These are phyloP conservation scores for Lomographa bimaculata DNA, from an alignment of 2,888 invertebrate genomes.

Conservation along the genomic window DNA sequence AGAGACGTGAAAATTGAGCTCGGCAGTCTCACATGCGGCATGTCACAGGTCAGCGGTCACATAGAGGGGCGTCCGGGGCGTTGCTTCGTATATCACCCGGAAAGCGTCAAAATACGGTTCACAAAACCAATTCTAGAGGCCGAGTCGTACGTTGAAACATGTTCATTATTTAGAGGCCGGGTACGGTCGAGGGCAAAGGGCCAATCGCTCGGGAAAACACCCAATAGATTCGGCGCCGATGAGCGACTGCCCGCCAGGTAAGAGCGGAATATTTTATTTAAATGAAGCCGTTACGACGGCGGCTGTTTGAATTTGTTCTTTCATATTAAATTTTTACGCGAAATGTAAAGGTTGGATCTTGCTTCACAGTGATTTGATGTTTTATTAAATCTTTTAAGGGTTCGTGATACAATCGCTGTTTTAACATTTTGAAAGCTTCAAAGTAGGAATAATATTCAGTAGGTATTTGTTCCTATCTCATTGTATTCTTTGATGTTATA, in stretches of 20 bases:
- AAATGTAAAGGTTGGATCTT: constrained; percentile 12
- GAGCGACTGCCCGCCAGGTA: constrained; percentile 56
- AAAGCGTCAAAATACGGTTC: constrained; percentile 65
- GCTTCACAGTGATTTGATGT: constrained; percentile 34
- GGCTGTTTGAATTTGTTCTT: constrained; percentile 54
- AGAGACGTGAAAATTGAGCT: constrained; percentile 36
- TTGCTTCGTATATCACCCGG: constrained; percentile 58
- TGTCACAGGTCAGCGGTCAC: constrained; percentile 42
- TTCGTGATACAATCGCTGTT: not conserved
- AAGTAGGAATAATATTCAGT: too few relatives aligned
- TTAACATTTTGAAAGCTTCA: not conserved
- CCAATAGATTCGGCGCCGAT: constrained; percentile 58
- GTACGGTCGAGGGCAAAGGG: constrained; percentile 51
- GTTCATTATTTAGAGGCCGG: constrained; percentile 68
- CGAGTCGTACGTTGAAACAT: constrained; percentile 61
- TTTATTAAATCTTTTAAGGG: constrained; percentile 12
- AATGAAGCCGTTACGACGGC: constrained; percentile 55
- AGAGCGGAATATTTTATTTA: constrained; percentile 67
- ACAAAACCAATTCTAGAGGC: constrained; percentile 68
- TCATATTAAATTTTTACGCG: constrained; percentile 44
- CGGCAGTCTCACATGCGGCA: constrained; percentile 30
- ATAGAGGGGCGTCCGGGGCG: constrained; percentile 38
- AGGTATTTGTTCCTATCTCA: too few relatives aligned
- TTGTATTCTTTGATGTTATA: constrained; percentile 23
- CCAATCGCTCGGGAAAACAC: constrained; percentile 63